Evolutionary conservation across 2,888 invertebrate genomes (phyloP), one percentile per base, ranked within the genome.

Genomic region (Galerucella nymphaeae): DNA sequence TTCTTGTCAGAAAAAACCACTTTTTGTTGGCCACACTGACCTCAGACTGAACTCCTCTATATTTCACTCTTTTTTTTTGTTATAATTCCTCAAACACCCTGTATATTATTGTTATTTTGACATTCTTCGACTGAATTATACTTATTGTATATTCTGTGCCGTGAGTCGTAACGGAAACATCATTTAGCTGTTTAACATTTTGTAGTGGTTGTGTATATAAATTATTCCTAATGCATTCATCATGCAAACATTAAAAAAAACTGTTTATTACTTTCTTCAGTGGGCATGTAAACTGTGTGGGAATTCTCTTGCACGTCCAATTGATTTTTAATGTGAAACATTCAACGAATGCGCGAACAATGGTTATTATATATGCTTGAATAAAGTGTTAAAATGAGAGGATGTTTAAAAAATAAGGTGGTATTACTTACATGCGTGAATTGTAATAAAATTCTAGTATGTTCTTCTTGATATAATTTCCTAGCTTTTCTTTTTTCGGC

Each of bases 391-490:
- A n/a, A 0, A 11, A 3, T 0, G 6, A 30, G 6, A 0, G 30
- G 30, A 4, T 30, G 5, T 30, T 2, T 30, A 4, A 30, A 30
- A 30, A 30, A 30, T 30, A 30, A 23, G 1, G 23, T 23, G 2
- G 23, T 23, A 3, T 50, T 42, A 89, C 90, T 89, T 86, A 93
- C 95, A 90, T 93, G 93, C 80, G 92, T 90, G 82, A 95, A 92
- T 83, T 95, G 94, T 70, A 92, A 91, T 66, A 93, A 92, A 81
- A 96, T 93, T 85, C 95, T 92, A 73, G 91, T 90, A 84, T 96
- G 94, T 83, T 97, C 97, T 83, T 98, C 97, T 83, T 94, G 94
- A 84, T 96, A 97, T 66, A 91, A 88, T 86, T 97, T 97, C 79
- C 94, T 90, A 5, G 95, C 92, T 85, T 94, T 93, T 83, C 96